Evolutionary conservation across 2,113 vertebrate genomes (phyloP).

Genomic region (Erythrolamprus reginae): DNA sequence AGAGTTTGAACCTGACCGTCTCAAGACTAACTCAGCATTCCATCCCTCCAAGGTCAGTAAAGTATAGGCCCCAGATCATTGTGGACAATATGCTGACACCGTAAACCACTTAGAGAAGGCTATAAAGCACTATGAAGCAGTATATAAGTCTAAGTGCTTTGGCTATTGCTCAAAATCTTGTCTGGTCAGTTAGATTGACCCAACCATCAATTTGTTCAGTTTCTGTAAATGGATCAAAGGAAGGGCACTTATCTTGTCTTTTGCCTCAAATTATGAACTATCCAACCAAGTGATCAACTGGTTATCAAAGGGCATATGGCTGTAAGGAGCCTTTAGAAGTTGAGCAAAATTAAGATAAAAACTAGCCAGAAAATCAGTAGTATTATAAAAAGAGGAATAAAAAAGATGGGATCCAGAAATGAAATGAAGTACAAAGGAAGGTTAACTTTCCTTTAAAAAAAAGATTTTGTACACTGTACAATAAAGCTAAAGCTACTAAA

Average conservation of each 20-base stretch:
- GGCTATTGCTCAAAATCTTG: background rate
- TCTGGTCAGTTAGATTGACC: background rate
- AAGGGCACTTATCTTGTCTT: background rate
- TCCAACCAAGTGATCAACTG: background rate
- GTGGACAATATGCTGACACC: too few relatives aligned
- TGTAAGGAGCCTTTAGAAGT: background rate
- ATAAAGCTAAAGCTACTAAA: conserved; percentile 46
- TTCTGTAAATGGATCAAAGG: background rate
- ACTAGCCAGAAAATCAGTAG: background rate
- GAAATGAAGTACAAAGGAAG: conserved; percentile 21
- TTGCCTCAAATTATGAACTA: background rate
- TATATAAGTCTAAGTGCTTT: too few relatives aligned
- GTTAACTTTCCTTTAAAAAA: conserved; percentile 38
- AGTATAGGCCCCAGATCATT: too few relatives aligned
- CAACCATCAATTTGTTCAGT: background rate
- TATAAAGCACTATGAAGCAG: too few relatives aligned
- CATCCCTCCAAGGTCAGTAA: too few relatives aligned
- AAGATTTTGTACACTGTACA: conserved; percentile 1
- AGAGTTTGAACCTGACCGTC: too few relatives aligned
- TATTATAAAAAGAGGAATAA: background rate
- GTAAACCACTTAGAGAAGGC: too few relatives aligned
- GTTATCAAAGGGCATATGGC: background rate
- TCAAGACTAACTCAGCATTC: too few relatives aligned
- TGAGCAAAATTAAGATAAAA: background rate
- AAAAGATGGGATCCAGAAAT: conserved; percentile 6